Conservation (phyloP, 2,888 invertebrate species). For the Parnassius apollo region DNA sequence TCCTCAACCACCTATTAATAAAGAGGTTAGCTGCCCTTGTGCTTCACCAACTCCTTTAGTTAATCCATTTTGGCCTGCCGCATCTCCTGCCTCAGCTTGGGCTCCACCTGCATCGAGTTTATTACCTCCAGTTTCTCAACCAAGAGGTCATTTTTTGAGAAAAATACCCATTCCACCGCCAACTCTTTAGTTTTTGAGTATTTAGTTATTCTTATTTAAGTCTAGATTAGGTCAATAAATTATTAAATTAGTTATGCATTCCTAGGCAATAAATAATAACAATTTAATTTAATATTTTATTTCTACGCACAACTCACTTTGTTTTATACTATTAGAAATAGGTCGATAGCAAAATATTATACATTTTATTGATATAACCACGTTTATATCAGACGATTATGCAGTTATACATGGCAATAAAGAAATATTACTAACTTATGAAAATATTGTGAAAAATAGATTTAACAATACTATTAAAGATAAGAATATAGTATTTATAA, state of each 20-base stretch:
- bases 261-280: conserved; percentile 10
- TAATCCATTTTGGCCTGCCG: conserved; percentile 48
- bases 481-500: conserved; percentile 34
- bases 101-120: conserved; percentile 39
- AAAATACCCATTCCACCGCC: conserved; percentile 60
- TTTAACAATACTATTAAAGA: conserved; percentile 21
- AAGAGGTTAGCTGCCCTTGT: conserved; percentile 26
- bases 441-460: conserved; percentile 19
- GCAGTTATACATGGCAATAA: conserved; percentile 1
- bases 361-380: too few species aligned
- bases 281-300: background rate
- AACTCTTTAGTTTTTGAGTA: conserved; percentile 36
- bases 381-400: background rate
- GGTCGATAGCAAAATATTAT: too few species aligned
- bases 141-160: conserved; percentile 50
- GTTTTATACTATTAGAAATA: too few species aligned
- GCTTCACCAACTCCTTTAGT: conserved; percentile 30
- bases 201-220: conserved; percentile 12
- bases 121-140: conserved; percentile 45
- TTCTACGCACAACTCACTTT: background rate
- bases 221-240: conserved; percentile 3
- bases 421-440: conserved; percentile 8
- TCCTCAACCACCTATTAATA: conserved; percentile 21
- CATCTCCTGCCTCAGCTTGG: conserved; percentile 48
- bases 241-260: conserved; percentile 4